These are phyloP conservation scores for Agrilus cyanescens DNA, from an alignment of 2,888 invertebrate genomes.

Conservation along the genomic window DNA sequence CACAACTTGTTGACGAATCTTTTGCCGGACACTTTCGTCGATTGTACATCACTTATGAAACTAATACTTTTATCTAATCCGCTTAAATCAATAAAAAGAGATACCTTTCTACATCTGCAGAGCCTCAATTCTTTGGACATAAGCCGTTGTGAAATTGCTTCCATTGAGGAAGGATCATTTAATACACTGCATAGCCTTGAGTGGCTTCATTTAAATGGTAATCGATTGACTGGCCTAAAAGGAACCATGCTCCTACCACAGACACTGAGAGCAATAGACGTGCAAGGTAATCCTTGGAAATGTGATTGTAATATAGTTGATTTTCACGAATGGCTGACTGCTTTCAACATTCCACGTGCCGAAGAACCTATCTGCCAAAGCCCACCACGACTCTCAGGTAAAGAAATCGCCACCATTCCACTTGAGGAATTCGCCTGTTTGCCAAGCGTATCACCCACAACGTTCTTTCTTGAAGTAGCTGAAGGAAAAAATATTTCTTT, in stretches of 20 bases:
- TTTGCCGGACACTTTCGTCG: constrained; percentile 67
- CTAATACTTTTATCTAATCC: constrained; percentile 73
- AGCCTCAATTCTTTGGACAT: constrained; percentile 71
- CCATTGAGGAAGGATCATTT: constrained; percentile 69
- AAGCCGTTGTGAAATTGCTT: constrained; percentile 66
- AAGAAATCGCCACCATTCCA: constrained; percentile 54
- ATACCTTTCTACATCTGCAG: constrained; percentile 61
- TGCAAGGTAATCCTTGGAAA: constrained; percentile 80
- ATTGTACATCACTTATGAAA: constrained; percentile 71
- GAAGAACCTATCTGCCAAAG: constrained; percentile 67
- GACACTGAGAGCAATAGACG: constrained; percentile 63
- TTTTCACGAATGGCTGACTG: constrained; percentile 65
- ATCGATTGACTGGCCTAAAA: constrained; percentile 61
- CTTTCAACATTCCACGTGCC: constrained; percentile 64
- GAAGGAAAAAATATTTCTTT: constrained; percentile 74
- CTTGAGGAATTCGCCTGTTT: constrained; percentile 67
- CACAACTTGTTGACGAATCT: constrained; percentile 67
- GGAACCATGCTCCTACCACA: constrained; percentile 60
- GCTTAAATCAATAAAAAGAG: constrained; percentile 56
- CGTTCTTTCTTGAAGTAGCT: constrained; percentile 63
- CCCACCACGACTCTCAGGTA: constrained; percentile 54
- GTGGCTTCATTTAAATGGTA: constrained; percentile 74
- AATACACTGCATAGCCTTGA: constrained; percentile 69
- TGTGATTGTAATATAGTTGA: constrained; percentile 76
- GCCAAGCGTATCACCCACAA: constrained; percentile 65